Evolutionary conservation across 1,140 invertebrate species (phyloP).

Genomic region (Hypsibius dujardini): DNA sequence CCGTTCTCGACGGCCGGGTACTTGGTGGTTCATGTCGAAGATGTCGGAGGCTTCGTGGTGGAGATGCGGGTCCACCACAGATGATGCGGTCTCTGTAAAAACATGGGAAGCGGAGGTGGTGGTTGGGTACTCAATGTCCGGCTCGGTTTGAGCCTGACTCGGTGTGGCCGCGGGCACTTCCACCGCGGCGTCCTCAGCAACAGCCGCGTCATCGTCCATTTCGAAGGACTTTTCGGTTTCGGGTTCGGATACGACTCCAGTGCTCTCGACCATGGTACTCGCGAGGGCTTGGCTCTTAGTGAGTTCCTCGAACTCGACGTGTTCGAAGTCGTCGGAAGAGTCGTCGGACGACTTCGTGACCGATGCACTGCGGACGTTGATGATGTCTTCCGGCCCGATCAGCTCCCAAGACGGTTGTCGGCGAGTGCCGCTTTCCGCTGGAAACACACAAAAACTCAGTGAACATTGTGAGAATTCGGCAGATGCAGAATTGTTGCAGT

Average conservation of each 20-base stretch:
- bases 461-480: constrained; percentile 1
- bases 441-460: background rate
- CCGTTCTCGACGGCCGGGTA: background rate
- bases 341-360: background rate
- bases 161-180: background rate
- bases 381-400: constrained; percentile 14
- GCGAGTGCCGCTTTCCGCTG: background rate
- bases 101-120: background rate
- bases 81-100: background rate
- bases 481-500: background rate
- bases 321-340: background rate
- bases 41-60: background rate
- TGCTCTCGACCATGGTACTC: background rate
- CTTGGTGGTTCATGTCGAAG: background rate
- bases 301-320: background rate
- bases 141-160: background rate
- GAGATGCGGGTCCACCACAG: background rate
- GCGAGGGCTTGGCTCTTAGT: background rate
- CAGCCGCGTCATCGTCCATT: background rate
- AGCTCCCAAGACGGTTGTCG: background rate
- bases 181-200: background rate
- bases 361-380: background rate
- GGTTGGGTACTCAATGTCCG: background rate
- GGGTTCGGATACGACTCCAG: constrained; percentile 10
- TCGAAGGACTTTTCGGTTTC: constrained; percentile 5